These are phyloP conservation scores for Ailuropoda melanoleuca DNA, from an alignment of 2,113 vertebrate genomes.

Conservation along the genomic window DNA sequence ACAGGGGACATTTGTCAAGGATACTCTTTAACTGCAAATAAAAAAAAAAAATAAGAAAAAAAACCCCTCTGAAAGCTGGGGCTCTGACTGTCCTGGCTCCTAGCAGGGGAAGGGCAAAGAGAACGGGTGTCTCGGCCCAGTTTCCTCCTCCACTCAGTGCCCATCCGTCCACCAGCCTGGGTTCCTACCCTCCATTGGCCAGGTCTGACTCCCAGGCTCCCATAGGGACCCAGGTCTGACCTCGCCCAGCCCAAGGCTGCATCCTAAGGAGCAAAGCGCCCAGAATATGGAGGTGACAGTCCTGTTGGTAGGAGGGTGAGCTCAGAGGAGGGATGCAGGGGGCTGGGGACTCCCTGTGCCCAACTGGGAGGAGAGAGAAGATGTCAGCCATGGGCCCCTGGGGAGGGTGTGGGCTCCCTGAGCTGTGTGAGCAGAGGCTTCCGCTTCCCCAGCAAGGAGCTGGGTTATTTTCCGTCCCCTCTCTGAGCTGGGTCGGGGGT, in stretches of 20 bases:
- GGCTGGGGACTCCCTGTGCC: rapidly evolving
- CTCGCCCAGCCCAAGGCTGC: background rate
- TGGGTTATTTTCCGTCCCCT: rapidly evolving
- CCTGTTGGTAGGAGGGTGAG: rapidly evolving
- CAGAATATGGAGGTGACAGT: rapidly evolving
- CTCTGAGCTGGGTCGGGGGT: background rate
- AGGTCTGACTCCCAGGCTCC: background rate
- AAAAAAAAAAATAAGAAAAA: background rate
- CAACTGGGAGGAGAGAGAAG: background rate
- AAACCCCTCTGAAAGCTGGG: background rate
- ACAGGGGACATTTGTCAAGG: constrained; percentile 21
- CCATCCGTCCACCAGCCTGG: rapidly evolving
- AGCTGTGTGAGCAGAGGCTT: rapidly evolving
- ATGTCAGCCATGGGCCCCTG: rapidly evolving
- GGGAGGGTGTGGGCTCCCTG: background rate
- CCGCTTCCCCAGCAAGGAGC: background rate
- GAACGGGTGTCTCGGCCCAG: rapidly evolving
- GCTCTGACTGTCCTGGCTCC: rapidly evolving
- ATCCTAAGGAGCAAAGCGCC: background rate
- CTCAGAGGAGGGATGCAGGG: background rate
- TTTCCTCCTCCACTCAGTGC: rapidly evolving
- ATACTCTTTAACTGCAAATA: constrained; percentile 50
- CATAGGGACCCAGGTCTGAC: rapidly evolving
- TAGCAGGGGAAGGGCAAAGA: rapidly evolving
- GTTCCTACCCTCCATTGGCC: background rate